phyloP scores from a whole-genome alignment of 2,888 invertebrate genomes.

The Nomada fabriciana region DNA sequence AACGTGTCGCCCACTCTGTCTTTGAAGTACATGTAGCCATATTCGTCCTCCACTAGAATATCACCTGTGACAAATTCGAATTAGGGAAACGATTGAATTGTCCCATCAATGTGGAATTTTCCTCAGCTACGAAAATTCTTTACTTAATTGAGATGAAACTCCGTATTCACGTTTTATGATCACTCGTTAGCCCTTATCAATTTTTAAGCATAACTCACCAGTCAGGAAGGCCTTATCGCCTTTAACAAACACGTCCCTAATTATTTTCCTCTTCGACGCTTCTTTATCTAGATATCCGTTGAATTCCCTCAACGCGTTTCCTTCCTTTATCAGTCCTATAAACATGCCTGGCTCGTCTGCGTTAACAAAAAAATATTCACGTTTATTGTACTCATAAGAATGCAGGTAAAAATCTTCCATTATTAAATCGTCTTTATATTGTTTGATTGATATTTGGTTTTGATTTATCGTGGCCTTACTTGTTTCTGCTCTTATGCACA shows the following conservation, averaged over 20 bases:
- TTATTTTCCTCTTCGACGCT: conserved; percentile 88
- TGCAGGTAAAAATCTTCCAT: background rate
- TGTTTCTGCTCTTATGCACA: conserved; percentile 88
- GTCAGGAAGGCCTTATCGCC: conserved; percentile 89
- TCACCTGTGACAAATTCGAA: conserved; percentile 83
- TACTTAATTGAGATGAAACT: background rate
- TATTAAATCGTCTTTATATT: background rate
- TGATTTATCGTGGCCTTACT: conserved; percentile 65
- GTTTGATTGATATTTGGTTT: background rate
- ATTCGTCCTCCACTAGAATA: conserved; percentile 87
- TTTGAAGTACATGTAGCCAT: conserved; percentile 88
- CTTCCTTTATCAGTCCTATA: conserved; percentile 89
- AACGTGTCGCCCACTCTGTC: conserved; percentile 89
- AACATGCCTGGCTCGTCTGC: conserved; percentile 94
- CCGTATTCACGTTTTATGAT: background rate
- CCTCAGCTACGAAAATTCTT: background rate
- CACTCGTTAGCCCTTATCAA: background rate
- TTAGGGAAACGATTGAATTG: background rate
- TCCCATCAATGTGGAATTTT: background rate
- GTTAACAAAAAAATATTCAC: background rate
- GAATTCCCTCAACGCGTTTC: conserved; percentile 89
- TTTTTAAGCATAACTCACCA: conserved; percentile 77
- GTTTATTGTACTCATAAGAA: background rate
- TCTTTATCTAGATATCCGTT: conserved; percentile 88
- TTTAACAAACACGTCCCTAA: conserved; percentile 87